Evolutionary conservation across 2,797 vertebrate species (phyloP), one percentile per base, ranked within the genome.

Genomic region (Cephalopachus bancanus): DNA sequence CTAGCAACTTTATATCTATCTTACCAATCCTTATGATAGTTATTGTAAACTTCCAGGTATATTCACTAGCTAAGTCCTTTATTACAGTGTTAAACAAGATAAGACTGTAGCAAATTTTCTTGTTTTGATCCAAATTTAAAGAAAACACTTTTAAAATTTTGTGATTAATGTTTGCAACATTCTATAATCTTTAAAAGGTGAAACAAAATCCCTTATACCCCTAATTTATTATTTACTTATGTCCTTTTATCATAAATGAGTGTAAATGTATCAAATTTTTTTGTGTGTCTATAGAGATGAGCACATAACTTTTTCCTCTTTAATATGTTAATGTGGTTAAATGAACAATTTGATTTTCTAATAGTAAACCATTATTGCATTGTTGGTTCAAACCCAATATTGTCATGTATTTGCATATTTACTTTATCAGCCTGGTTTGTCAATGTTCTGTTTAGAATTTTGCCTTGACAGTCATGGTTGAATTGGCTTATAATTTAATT

Each of bases 401-500:
- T 84, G 14, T 30, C 51, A 49, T n/a, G 0, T 14, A 26, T 80
- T 94, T 62, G 59, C 71, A 57, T 62, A 83, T 80, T 89, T 84
- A 92, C 16, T 51, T 62, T 60, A 16, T 9, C 37, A 75, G 24
- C 5, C 89, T 44, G 1, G 5, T 62, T 83, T 76, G 55, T 14
- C 64, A 81, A 49, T 85, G 51, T 49, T 75, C 20, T 71, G 28
- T 76, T 90, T 59, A 90, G 53, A 24, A 69, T 30, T 91, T 87
- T 71, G 64, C 28, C 44, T 62, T 91, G 44, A 72, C 12, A 4
- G 49, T 87, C 64, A 67, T 30, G n/a, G 20, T 3, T 57, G 49
- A 92, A 37, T 60, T 83, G 49, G 4, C n/a, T 69, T 78, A 17
- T 76, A 83, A 88, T 84, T 72, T 37, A 69, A 86, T 87, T 91